Evolutionary conservation across 1,140 invertebrate genomes (phyloP).

Genomic region (Adelges cooleyi): DNA sequence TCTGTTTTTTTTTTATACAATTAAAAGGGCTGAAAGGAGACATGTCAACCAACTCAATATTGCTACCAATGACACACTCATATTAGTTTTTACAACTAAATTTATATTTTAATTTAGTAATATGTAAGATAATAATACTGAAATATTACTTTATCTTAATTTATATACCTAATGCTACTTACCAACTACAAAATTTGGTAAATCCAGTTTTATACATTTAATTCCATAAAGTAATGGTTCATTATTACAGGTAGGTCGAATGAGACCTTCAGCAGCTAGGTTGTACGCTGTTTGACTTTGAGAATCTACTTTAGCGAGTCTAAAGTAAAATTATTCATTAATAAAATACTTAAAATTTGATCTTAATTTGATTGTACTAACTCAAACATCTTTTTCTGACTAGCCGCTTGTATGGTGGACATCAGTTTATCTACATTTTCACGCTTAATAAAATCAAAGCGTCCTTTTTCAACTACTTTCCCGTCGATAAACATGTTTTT

Average conservation of each 20-base stretch:
- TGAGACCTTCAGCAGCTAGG: constrained; percentile 61
- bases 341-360: neutral
- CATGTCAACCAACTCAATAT: too few relatives aligned
- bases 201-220: constrained; percentile 67
- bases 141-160: neutral
- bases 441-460: constrained; percentile 54
- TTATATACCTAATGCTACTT: too few relatives aligned
- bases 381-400: constrained; percentile 74
- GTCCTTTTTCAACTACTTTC: constrained; percentile 51
- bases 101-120: too few relatives aligned
- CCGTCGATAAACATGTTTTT: constrained; percentile 61
- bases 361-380: constrained; percentile 41
- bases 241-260: constrained; percentile 56
- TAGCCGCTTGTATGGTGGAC: constrained; percentile 62
- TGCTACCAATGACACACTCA: too few relatives aligned
- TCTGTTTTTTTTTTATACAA: too few relatives aligned
- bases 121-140: neutral
- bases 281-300: constrained; percentile 82
- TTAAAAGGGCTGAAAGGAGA: too few relatives aligned
- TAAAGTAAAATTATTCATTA: constrained; percentile 37
- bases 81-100: neutral
- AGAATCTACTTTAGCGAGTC: constrained; percentile 62
- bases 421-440: constrained; percentile 56
- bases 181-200: constrained; percentile 79
- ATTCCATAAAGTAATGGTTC: constrained; percentile 73